Base-by-base conservation (phyloP, 2,113 vertebrate genomes). In the Panthera tigris region DNA sequence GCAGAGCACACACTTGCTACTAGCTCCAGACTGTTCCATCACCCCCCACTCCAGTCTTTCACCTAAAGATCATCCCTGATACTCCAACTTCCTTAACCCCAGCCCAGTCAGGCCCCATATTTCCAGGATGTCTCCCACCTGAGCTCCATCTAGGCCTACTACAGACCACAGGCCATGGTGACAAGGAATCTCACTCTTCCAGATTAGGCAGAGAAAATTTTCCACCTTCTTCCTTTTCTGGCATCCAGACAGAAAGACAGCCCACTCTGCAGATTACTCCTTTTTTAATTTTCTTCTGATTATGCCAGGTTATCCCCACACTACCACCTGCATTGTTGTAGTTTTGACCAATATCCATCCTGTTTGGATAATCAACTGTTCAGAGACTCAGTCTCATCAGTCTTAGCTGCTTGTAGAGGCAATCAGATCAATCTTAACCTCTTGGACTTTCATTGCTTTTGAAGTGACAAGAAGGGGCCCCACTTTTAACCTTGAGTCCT, bases 281-380 rank as follows among this genome's bases (percentile, higher is more conserved):
- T 95, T 97, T 96, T 92, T 97, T 96, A 95, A 95, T 50, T 97
- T 85, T 89, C 73, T 74, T 93, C 41, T 18, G 36, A 82, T 52
- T 39, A 23, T 6, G 18, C 19, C 29, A 87, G 55, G 45, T 45
- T 33, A 27, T 52, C 33, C 45, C 78, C 36, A 7, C 10, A n/a
- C 45, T 45, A 52, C 33, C 52, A 41, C 41, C 55, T 21, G 11
- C 55, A 29, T 16, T 48, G 14, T 23, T 52, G 7, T 18, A 52
- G 41, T 78, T 93, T 33, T 94, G 18, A 95, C 71, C 78, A 93
- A 97, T 92, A 96, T 63, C 91, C 73, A 94, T 55, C 87, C 50
- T 69, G 52, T 82, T 88, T 81, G 45, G 57, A 85, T 82, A 76
- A 92, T 91, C 50, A 0, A 80, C 71, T 96, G 95, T 91, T 50